Base-by-base conservation (phyloP, 2,797 vertebrate species). In the Discoglossus pictus region DNA sequence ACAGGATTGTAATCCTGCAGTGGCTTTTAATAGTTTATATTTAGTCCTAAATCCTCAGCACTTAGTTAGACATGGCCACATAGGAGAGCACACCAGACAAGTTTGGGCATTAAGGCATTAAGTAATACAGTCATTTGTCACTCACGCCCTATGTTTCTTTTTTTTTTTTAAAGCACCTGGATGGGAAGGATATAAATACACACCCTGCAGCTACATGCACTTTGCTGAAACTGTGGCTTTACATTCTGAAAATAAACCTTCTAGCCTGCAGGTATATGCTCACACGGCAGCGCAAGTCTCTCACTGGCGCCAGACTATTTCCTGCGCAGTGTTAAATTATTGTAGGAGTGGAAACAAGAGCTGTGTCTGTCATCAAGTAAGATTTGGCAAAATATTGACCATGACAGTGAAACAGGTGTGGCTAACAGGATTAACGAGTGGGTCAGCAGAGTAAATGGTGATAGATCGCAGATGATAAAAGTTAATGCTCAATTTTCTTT, bases 171-270 rank as follows among this genome's bases (percentile, higher is more conserved):
- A 52, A 76, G 39, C 83, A 86, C 72, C 85, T 87, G 83, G 79
- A 65, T 68, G 66, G 76, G 64, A 67, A 68, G 69, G 69, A 65
- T 42, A 73, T 59, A 73, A 35, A 62, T 48, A 65, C 73, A 74
- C 63, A 42, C 78, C 87, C 83, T 74, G 74, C 55, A 76, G 86
- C 82, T 78, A 69, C 66, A 70, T 63, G 75, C 66, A 77, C 70
- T 80, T 83, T 83, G 84, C 82, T 78, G 85, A 76, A 76, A 80
- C 65, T 75, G 66, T 84, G 75, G 79, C 74, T 86, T 81, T 66
- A 63, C 72, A 73, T 84, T 86, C 84, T 83, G 79, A 84, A 85
- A 85, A 84, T 79, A 87, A 86, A 85, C 74, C 76, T 77, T 76
- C 76, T 72, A 75, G 80, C 83, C 79, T 79, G 64, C 61, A 68